A percentile compares a stretch with the other conserved stretches of the same genome.
Conservation (phyloP, 2,797 vertebrate species). For the Cyclura pinguis region DNA sequence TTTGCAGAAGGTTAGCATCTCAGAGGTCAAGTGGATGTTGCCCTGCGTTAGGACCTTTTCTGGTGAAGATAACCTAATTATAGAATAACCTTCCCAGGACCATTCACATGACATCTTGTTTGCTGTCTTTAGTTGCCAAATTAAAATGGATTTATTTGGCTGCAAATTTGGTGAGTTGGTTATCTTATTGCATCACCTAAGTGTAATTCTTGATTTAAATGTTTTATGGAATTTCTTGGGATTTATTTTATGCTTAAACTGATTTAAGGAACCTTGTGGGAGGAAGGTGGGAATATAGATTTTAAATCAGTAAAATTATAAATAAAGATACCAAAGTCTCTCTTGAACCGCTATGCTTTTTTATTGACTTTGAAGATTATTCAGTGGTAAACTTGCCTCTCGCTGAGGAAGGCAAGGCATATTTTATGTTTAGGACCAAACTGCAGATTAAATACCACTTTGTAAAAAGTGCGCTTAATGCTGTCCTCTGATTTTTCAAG, state of each 20-base stretch:
- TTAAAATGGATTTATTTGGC: not conserved
- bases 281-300: not conserved
- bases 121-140: not conserved
- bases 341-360: not conserved
- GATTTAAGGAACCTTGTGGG: not conserved
- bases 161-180: not conserved
- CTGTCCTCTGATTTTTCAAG: too few species aligned
- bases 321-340: not conserved
- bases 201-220: not conserved
- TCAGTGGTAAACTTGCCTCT: not conserved
- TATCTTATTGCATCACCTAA: not conserved
- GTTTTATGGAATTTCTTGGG: not conserved
- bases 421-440: too few species aligned
- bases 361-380: not conserved
- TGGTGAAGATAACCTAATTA: not conserved
- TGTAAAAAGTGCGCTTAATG: not conserved
- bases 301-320: not conserved
- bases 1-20: not conserved
- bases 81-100: not conserved
- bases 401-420: too few species aligned
- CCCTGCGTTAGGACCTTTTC: not conserved
- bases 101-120: not conserved
- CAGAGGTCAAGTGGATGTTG: not conserved
- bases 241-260: not conserved
- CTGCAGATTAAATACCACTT: too few species aligned